Base-by-base conservation (phyloP, 2,797 vertebrate species). In the Notolabrus celidotus region DNA sequence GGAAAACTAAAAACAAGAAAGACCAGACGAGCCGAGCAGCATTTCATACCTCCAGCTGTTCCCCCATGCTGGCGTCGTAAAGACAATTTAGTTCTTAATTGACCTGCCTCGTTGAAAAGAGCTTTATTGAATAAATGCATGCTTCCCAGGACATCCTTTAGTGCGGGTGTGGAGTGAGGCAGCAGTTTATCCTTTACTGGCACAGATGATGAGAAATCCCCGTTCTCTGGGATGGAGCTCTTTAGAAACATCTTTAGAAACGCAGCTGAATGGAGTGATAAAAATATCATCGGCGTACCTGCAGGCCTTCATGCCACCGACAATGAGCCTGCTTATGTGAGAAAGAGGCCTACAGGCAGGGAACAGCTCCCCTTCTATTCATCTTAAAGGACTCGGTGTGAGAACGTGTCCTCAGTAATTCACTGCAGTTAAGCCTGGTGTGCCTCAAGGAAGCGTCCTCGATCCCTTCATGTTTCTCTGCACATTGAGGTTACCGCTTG, bases 81-180 rank as follows among this genome's bases (percentile, higher is more conserved):
- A 67, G 52, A 55, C 60, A 47, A 27, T 54, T 72, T 23, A 53
- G 50, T 74, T 68, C 22, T 63, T 52, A 67, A 63, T 65, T 67
- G 54, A 45, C 59, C 68, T 33, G 53, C 52, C 43, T 75, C 10
- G 4, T 74, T 67, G 67, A 74, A 77, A 59, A 42, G 52, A 66
- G 58, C 46, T 71, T 55, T 68, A 71, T 67, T 53, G 57, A 68
- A 67, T 59, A 59, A 56, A 74, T 65, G 6, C 7, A 1, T n/a
- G 34, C 34, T 46, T 17, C 14, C 29, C 34, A 45, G 33, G n/a
- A 61, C 47, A 58, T 43, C 55, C 39, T 22, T 62, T 25, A 62
- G 34, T 7, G 34, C 31, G 29, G 23, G 20, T 5, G 41, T 49
- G 39, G 31, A 65, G 20, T 9, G 46, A 8, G 39, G 52, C 41